Percentiles rank a stretch among this genome's conserved stretches.
Conservation (phyloP, 35 echinoderm and acorn worm genomes). For the Patiria miniata region DNA sequence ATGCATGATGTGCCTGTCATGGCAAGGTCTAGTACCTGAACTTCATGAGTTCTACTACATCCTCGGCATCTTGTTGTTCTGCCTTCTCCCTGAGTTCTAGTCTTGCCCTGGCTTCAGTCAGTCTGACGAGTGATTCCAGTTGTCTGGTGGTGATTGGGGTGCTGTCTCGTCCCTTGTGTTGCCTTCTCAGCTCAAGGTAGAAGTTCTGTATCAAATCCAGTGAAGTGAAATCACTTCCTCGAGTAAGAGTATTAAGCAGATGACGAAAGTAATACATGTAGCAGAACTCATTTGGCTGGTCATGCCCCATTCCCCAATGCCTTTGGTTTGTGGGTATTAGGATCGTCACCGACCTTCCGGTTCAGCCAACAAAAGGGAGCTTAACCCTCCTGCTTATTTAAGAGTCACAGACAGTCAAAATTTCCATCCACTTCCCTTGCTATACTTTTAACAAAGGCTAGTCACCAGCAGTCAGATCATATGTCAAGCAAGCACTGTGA, state of each 20-base stretch:
- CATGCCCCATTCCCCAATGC: too few species aligned
- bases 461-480: too few species aligned
- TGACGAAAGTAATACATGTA: neutral
- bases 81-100: conserved; percentile 88
- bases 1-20: too few species aligned
- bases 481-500: too few species aligned
- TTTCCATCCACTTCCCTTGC: too few species aligned
- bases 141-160: conserved; percentile 96
- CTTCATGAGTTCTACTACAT: conserved; percentile 99
- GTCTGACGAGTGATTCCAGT: conserved; percentile 89
- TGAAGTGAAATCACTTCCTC: neutral
- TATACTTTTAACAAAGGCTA: too few species aligned
- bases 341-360: too few species aligned
- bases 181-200: conserved; percentile 91
- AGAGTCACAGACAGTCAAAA: too few species aligned
- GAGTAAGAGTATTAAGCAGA: neutral
- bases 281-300: too few species aligned
- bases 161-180: conserved; percentile 81
- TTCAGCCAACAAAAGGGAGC: too few species aligned
- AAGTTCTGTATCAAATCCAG: conserved; percentile 60
- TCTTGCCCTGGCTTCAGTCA: conserved; percentile 93
- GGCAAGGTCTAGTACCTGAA: conserved; percentile 67
- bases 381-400: too few species aligned
- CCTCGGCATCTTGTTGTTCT: conserved; percentile 80
- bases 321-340: too few species aligned